A percentile compares a stretch with the other conserved stretches of the same genome.
Evolutionary conservation across 2,888 invertebrate species (phyloP).

Genomic region (Cataglyphis altisquamis): DNA sequence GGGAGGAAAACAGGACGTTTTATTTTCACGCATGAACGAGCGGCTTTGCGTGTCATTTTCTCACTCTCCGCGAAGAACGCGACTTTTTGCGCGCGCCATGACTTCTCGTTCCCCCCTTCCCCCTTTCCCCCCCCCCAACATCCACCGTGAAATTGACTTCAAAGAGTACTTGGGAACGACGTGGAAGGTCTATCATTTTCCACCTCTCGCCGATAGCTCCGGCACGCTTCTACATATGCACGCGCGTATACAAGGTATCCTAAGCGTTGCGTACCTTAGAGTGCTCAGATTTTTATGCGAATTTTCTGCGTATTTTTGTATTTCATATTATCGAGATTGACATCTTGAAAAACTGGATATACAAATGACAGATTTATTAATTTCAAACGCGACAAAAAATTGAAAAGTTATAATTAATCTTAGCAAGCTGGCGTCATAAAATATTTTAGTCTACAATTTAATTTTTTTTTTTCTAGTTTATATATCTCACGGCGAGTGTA

Average conservation of each 20-base stretch:
- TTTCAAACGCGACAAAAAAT: no score
- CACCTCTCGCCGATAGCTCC: slow-evolving; percentile 56
- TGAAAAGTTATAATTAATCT: no score
- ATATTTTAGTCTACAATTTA: not conserved
- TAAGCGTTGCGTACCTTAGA: not conserved
- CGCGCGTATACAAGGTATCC: slow-evolving; percentile 28
- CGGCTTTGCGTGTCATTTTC: slow-evolving; percentile 57
- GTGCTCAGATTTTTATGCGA: not conserved
- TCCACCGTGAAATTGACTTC: slow-evolving; percentile 57
- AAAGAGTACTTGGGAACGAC: slow-evolving; percentile 55
- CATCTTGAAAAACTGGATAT: not conserved
- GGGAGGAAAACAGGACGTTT: slow-evolving; percentile 47
- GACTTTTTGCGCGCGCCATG: slow-evolving; percentile 52
- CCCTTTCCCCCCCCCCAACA: not conserved
- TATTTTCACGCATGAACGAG: slow-evolving; percentile 50
- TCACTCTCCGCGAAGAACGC: slow-evolving; percentile 50
- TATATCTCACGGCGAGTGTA: no score
- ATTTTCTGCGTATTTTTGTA: not conserved
- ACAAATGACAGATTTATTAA: not conserved
- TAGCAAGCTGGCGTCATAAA: not conserved
- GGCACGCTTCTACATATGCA: slow-evolving; percentile 16
- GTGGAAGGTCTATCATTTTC: slow-evolving; percentile 65
- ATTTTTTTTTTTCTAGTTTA: not conserved
- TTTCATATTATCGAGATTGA: not conserved
- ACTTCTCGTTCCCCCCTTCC: slow-evolving; percentile 38